phyloP scores from a whole-genome alignment of 2,113 vertebrate genomes.

The Synchiropus splendidus region DNA sequence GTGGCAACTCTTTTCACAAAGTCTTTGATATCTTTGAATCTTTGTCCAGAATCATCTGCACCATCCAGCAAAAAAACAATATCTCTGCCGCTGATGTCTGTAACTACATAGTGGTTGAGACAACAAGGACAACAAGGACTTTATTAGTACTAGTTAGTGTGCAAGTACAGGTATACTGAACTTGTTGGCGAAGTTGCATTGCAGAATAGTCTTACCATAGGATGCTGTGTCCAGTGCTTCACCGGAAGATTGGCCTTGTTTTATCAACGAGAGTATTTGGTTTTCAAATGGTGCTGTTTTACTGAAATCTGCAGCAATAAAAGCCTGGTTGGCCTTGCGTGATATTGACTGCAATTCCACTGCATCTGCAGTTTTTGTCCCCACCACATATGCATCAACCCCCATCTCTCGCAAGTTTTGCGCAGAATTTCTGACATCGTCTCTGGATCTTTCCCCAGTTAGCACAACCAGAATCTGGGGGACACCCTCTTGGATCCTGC shows the following conservation, averaged over 20 bases:
- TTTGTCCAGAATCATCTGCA: conserved; percentile 55
- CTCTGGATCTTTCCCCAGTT: conserved; percentile 71
- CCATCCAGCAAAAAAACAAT: conserved; percentile 71
- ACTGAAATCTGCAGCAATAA: conserved; percentile 63
- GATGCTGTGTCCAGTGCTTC: conserved; percentile 6
- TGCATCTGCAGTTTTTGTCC: conserved; percentile 66
- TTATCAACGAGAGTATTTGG: conserved; percentile 36
- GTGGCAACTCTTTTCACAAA: conserved; percentile 58
- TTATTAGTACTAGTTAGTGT: neutral
- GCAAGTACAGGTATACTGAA: too few species aligned
- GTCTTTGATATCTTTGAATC: conserved; percentile 54
- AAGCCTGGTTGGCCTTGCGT: conserved; percentile 63
- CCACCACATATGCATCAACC: conserved; percentile 72
- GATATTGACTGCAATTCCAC: conserved; percentile 72
- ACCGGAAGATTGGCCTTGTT: conserved; percentile 7
- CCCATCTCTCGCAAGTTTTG: conserved; percentile 60
- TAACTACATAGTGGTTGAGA: conserved; percentile 37
- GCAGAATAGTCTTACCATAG: conserved; percentile 39
- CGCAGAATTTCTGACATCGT: conserved; percentile 63
- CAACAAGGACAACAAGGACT: conserved; percentile 7
- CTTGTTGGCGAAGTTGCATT: too few species aligned
- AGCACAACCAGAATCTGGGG: conserved; percentile 79
- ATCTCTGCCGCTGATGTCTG: conserved; percentile 60
- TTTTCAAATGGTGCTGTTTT: conserved; percentile 50
- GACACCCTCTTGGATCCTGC: conserved; percentile 73